Percentiles rank a stretch among this genome's conserved stretches.
Conservation (phyloP, 2,888 invertebrate genomes). For the Melinaea marsaeus region DNA sequence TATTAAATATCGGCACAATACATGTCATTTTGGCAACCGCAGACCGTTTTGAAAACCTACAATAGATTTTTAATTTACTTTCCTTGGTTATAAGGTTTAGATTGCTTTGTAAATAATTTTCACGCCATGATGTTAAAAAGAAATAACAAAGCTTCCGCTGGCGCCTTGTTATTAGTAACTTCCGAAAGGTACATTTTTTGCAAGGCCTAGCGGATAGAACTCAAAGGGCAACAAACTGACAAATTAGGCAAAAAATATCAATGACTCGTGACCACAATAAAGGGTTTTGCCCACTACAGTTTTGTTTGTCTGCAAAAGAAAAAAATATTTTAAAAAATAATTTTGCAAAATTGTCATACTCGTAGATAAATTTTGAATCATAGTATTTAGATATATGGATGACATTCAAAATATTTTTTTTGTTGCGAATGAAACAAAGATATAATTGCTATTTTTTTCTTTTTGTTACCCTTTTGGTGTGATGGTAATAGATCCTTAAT, state of each 20-base stretch:
- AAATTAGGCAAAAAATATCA: conserved; percentile 56
- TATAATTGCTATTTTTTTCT: too few relatives aligned
- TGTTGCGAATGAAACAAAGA: too few relatives aligned
- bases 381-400: too few relatives aligned
- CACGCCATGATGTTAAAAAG: conserved; percentile 32
- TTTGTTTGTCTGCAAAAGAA: too few relatives aligned
- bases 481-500: too few relatives aligned
- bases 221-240: conserved; percentile 71
- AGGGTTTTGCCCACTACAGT: conserved; percentile 44
- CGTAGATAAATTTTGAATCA: too few relatives aligned
- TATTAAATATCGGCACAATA: conserved; percentile 35
- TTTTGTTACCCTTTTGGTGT: too few relatives aligned
- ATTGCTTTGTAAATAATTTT: conserved; percentile 13
- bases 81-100: conserved; percentile 4
- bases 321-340: too few relatives aligned
- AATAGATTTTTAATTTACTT: conserved; percentile 2
- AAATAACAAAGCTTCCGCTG: conserved; percentile 65
- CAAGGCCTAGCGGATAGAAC: conserved; percentile 53
- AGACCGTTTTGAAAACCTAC: conserved; percentile 31
- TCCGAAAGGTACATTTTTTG: conserved; percentile 69
- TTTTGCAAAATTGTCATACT: too few relatives aligned
- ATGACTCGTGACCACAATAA: conserved; percentile 49
- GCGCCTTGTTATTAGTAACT: conserved; percentile 75
- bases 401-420: too few relatives aligned
- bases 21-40: conserved; percentile 56